Base-by-base conservation (phyloP, 2,797 vertebrate genomes). In the Aulostomus chinensis region DNA sequence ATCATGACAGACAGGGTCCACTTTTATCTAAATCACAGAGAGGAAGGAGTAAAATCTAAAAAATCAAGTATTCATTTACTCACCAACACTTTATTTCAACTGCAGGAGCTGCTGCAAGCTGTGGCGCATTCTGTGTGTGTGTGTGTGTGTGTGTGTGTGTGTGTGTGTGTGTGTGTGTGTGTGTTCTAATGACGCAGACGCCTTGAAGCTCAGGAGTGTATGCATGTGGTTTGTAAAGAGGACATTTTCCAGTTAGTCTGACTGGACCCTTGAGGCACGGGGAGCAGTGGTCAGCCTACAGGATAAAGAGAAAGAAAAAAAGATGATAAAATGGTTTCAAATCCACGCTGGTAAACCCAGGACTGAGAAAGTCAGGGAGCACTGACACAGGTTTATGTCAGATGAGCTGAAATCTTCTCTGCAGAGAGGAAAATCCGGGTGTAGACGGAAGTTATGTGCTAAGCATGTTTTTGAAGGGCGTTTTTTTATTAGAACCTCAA, bases 111-210 rank as follows among this genome's bases (percentile, higher is more conserved):
- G 58, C 56, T 65, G 68, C 35, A 31, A 67, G 67, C 56, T 64
- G 55, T 78, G 76, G 68, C 50, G 62, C 69, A 81, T 62, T 47
- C 18, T 31, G 25, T n/a, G n/a, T 28, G 18, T 35, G 18, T 6
- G 49, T n/a, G 31, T n/a, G 58, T 8, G 13, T 60, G 20, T 64
- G 41, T 65, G 69, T 57, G n/a, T n/a, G n/a, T n/a, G n/a, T n/a
- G n/a, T n/a, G n/a, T n/a, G n/a, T n/a, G n/a, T n/a, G n/a, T n/a
- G n/a, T n/a, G n/a, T n/a, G n/a, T n/a, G n/a, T n/a, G n/a, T n/a
- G n/a, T n/a, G 60, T 65, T 47, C 41, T 73, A 55, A 63, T 76
- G 80, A 79, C 58, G 72, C 63, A 78, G 62, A 31, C 14, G 57
- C 58, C 67, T 56, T 33, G 4, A 55, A 81, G 50, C 58, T 40